Evolutionary conservation across 1,140 invertebrate species (phyloP).

Genomic region (Paramacrobiotus metropolitanus): DNA sequence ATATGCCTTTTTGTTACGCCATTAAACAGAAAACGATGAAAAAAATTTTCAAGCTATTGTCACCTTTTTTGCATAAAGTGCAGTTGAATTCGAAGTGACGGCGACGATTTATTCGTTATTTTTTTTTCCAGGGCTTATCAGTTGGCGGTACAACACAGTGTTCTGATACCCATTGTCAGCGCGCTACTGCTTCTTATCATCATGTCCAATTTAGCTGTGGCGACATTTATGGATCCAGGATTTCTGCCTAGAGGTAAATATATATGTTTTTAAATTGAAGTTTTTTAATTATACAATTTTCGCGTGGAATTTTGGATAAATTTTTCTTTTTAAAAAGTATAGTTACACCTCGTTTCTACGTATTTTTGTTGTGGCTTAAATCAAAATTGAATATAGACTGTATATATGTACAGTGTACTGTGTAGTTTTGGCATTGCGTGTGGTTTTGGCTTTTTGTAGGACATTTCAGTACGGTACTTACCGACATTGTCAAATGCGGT

Average conservation of each 20-base stretch:
- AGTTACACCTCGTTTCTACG: neutral
- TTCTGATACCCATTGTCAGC: conserved; percentile 74
- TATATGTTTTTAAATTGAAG: no score
- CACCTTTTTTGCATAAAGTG: neutral
- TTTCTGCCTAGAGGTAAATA: conserved; percentile 88
- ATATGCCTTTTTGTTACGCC: conserved; percentile 8
- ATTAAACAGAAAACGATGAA: no score
- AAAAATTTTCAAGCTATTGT: neutral
- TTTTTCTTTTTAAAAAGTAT: no score
- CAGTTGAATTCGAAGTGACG: no score
- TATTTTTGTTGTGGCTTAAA: neutral
- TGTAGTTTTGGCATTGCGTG: no score
- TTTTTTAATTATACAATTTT: no score
- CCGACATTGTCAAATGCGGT: no score
- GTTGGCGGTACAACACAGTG: conserved; percentile 48
- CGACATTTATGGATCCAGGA: conserved; percentile 98
- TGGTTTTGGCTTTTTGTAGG: no score
- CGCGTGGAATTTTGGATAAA: no score
- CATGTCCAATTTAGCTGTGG: conserved; percentile 86
- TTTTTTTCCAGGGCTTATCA: conserved; percentile 45
- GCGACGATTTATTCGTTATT: conserved; percentile 5
- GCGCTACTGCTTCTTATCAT: conserved; percentile 87
- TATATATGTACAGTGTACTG: no score
- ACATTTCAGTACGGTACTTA: no score
- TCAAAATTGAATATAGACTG: no score